Evolutionary conservation across 2,113 vertebrate genomes (phyloP).

Genomic region (Notechis scutatus): DNA sequence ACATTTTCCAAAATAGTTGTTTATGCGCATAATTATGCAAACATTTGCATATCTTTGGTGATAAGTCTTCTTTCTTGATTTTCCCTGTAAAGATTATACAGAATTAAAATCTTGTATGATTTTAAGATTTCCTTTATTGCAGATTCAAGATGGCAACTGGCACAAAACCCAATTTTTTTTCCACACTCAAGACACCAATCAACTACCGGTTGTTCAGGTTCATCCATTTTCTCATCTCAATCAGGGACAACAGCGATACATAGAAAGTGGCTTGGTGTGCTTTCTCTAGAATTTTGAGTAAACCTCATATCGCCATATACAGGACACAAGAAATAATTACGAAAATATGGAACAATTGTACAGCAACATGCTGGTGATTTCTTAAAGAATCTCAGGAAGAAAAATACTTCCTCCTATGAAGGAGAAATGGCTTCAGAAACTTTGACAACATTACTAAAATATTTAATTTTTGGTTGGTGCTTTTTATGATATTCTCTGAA

Average conservation of each 20-base stretch:
- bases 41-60: not conserved
- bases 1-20: not conserved
- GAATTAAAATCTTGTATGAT: conserved; percentile 7
- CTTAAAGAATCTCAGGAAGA: conserved; percentile 69
- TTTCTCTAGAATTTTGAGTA: conserved; percentile 78
- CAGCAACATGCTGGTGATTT: conserved; percentile 43
- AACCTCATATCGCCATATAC: conserved; percentile 14
- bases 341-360: conserved; percentile 40
- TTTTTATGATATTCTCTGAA: conserved; percentile 70
- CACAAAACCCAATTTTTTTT: conserved; percentile 87
- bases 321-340: conserved; percentile 29
- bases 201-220: conserved; percentile 86
- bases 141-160: conserved; percentile 95
- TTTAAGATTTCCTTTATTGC: conserved; percentile 53
- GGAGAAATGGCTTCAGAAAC: conserved; percentile 61
- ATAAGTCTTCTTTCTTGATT: not conserved
- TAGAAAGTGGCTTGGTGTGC: conserved; percentile 89
- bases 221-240: conserved; percentile 69
- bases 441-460: conserved; percentile 52
- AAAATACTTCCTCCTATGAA: conserved; percentile 68
- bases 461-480: conserved; percentile 70
- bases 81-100: not conserved
- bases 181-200: conserved; percentile 85
- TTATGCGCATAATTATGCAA: not conserved
- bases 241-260: conserved; percentile 68